A percentile compares a stretch with the other conserved stretches of the same genome.
Evolutionary conservation across 2,113 vertebrate species (phyloP).

Genomic region (Chaetura pelagica): DNA sequence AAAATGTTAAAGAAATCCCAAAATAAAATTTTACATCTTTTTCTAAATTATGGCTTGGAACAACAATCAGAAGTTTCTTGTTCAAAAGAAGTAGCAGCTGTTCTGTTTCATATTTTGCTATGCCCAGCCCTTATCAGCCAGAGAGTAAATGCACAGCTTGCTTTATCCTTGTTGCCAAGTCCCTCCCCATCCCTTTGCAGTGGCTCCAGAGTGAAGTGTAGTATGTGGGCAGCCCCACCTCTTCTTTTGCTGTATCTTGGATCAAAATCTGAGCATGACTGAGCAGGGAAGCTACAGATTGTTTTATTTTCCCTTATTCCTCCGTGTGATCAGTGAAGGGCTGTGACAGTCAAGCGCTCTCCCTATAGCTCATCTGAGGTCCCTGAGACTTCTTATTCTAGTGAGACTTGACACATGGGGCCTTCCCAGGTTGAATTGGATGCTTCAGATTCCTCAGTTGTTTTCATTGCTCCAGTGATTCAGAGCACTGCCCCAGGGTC

Average conservation of each 20-base stretch:
- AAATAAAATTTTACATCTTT: not conserved
- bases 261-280: not conserved
- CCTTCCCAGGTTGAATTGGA: not conserved
- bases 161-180: accelerated
- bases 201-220: not conserved
- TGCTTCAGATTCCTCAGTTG: not conserved
- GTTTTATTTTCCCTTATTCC: not conserved
- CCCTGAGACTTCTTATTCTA: not conserved
- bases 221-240: not conserved
- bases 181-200: not conserved
- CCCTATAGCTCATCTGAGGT: not conserved
- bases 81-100: not conserved
- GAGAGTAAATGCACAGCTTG: not conserved
- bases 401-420: not conserved
- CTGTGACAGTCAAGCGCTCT: accelerated
- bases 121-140: not conserved
- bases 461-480: not conserved
- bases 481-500: not conserved
- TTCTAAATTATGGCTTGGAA: not conserved
- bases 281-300: not conserved
- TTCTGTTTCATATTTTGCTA: not conserved
- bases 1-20: not conserved
- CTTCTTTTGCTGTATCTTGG: not conserved
- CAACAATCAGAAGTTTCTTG: not conserved
- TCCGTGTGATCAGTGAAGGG: not conserved